Conservation (phyloP, 1,140 invertebrate species). For the Mactra quadrangularis region DNA sequence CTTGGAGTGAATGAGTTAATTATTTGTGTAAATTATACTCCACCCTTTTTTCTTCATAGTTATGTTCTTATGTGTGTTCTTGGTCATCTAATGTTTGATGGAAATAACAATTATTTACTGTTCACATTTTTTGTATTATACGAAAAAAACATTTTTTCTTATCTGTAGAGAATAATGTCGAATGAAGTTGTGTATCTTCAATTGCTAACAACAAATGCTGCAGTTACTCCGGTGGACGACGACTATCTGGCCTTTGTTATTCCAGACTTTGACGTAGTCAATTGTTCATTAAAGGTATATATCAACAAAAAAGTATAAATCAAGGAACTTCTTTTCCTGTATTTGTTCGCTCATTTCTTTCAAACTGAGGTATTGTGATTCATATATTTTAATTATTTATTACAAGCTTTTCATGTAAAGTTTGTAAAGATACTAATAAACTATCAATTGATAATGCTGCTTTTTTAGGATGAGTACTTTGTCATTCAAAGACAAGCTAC, state of each 20-base stretch:
- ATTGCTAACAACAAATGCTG: background rate
- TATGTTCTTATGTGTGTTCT: too few relatives aligned
- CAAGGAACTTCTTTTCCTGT: too few relatives aligned
- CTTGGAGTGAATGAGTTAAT: too few relatives aligned
- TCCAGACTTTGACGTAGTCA: background rate
- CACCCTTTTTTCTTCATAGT: too few relatives aligned
- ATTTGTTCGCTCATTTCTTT: background rate
- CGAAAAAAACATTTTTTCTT: too few relatives aligned
- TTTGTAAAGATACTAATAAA: background rate
- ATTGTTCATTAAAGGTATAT: background rate
- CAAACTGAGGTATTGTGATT: background rate
- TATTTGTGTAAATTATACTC: too few relatives aligned
- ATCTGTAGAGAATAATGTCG: too few relatives aligned
- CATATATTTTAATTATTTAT: background rate
- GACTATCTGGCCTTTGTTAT: background rate
- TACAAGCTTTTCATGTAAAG: background rate
- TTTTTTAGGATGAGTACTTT: conserved; percentile 11
- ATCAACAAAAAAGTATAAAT: background rate
- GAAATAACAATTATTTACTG: too few relatives aligned
- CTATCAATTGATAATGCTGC: background rate
- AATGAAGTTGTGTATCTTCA: background rate
- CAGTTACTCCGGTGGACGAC: background rate
- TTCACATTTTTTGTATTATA: too few relatives aligned
- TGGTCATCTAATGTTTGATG: too few relatives aligned
- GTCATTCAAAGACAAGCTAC: background rate